Evolutionary conservation across 2,888 invertebrate genomes (phyloP).

Genomic region (Trichacis sp.): DNA sequence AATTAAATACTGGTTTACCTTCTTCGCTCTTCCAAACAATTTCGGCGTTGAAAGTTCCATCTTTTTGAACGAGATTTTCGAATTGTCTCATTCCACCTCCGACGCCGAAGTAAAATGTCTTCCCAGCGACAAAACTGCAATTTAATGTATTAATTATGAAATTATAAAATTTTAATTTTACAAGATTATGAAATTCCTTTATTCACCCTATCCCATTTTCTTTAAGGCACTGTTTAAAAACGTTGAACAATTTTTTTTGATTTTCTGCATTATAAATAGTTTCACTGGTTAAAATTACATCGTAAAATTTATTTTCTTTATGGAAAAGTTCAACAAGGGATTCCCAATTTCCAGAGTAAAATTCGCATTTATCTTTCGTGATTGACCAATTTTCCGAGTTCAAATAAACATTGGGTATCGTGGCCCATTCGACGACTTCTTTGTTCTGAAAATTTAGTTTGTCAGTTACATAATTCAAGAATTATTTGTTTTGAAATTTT

Average conservation of each 20-base stretch:
- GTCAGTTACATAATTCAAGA: not conserved
- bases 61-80: slow-evolving; percentile 73
- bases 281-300: slow-evolving; percentile 90
- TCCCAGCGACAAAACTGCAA: slow-evolving; percentile 82
- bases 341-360: slow-evolving; percentile 81
- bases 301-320: slow-evolving; percentile 73
- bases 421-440: slow-evolving; percentile 84
- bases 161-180: not conserved
- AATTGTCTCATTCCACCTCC: slow-evolving; percentile 89
- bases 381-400: slow-evolving; percentile 72
- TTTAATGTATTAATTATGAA: not conserved
- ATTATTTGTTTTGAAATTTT: slow-evolving; percentile 8
- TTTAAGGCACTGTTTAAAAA: slow-evolving; percentile 76
- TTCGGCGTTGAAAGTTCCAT: slow-evolving; percentile 71
- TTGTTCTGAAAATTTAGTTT: slow-evolving; percentile 82
- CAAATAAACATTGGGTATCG: slow-evolving; percentile 83
- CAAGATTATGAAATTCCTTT: not conserved
- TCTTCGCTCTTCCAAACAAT: slow-evolving; percentile 76
- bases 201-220: slow-evolving; percentile 74
- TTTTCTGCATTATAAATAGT: slow-evolving; percentile 90
- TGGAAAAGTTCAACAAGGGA: slow-evolving; percentile 71
- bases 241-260: slow-evolving; percentile 79
- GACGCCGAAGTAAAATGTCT: slow-evolving; percentile 94
- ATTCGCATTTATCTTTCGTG: slow-evolving; percentile 65
- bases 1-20: no score